Evolutionary conservation across 2,113 vertebrate species (phyloP), one percentile per base, ranked within the genome.

Genomic region (Mastomys natalensis): DNA sequence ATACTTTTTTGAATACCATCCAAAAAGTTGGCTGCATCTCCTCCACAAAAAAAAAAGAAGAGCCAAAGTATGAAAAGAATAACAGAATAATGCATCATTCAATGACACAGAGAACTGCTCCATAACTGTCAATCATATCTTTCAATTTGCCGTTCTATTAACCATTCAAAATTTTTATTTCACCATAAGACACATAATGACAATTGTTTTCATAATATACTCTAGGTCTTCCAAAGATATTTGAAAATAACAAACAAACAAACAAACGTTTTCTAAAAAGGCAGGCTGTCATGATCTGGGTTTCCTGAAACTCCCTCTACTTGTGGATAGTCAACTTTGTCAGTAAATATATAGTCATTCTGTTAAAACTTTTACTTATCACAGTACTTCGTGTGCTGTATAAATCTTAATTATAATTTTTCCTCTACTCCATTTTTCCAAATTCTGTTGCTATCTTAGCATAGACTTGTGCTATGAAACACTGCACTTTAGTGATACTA

Each of bases 321-420:
- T 74, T 91, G 55, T 60, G 78, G 22, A 80, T 29, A 45, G 29
- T 86, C 60, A 96, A 3, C 31, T 74, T 78, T 3, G 6, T 78
- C 45, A 91, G 16, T n/a, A 77, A 90, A 53, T 88, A 80, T 77
- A 66, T 19, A 48, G 34, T 43, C 45, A n/a, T 40, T 82, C 34
- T 62, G 12, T 87, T 89, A 87, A 22, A 4, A 53, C 43, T 43
- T 90, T 4, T 9, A 43, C 37, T 88, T 29, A 43, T 10, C 43
- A 85, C 21, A 81, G 1, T 31, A 26, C 24, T 64, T 64, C 2
- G 8, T 64, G 62, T 64, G 60, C 13, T 87, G 7, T 43, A 11
- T 70, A n/a, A 77, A 73, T 58, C 60, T 78, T 87, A 92, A 77
- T 86, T 48, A 11, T 58, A 70, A 58, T 95, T 95, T 77, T 43